A percentile compares a stretch with the other conserved stretches of the same genome.
phyloP scores from a whole-genome alignment of 92 coral and sea anemone genomes.

The Parazoanthus swiftii region DNA sequence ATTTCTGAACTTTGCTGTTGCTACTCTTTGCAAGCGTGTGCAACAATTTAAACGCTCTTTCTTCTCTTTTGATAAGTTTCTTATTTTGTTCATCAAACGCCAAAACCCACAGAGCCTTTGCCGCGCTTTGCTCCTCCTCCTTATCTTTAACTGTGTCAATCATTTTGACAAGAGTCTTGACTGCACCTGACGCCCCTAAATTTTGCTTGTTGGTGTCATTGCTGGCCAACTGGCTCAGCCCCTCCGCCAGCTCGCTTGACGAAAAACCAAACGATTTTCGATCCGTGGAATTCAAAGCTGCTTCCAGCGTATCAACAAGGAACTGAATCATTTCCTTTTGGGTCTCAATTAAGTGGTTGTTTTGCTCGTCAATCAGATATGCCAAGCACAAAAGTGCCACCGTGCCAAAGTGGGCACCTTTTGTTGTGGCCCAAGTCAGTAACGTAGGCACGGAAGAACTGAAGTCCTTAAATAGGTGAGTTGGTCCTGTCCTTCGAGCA shows the following conservation, averaged over 20 bases:
- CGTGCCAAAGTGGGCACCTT: conserved; percentile 31
- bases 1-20: conserved; percentile 45
- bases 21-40: conserved; percentile 47
- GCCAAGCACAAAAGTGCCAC: conserved; percentile 51
- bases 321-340: conserved; percentile 40
- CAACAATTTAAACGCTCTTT: conserved; percentile 39
- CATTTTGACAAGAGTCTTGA: conserved; percentile 55
- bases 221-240: conserved; percentile 50
- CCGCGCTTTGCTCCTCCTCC: conserved; percentile 51
- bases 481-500: conserved; percentile 36
- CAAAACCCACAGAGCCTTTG: conserved; percentile 65
- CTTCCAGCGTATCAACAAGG: conserved; percentile 41
- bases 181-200: conserved; percentile 60
- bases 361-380: conserved; percentile 54
- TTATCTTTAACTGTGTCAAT: conserved; percentile 48
- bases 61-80: conserved; percentile 39
- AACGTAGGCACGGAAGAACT: conserved; percentile 12
- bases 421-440: conserved; percentile 53
- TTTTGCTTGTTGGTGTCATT: conserved; percentile 54
- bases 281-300: conserved; percentile 42
- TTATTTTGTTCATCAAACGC: conserved; percentile 72
- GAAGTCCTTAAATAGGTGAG: neutral
- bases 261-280: conserved; percentile 57
- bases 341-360: conserved; percentile 47
- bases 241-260: conserved; percentile 61